Conservation (phyloP, 2,888 invertebrate species). For the Axea sp. region DNA sequence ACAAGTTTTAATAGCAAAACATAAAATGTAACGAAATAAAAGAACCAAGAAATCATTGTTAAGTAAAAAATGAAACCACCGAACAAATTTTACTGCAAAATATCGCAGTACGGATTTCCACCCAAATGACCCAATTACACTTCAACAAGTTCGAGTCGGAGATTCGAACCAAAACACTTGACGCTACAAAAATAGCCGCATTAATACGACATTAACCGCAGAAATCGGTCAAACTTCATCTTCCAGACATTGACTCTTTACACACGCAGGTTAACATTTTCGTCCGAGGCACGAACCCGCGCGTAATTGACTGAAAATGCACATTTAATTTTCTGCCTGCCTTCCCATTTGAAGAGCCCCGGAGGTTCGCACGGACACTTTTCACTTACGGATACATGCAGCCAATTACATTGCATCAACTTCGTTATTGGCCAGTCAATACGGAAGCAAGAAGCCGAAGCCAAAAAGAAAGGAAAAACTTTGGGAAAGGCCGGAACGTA, state of each 20-base stretch:
- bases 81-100: no score
- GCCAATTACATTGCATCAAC: slow-evolving; percentile 24
- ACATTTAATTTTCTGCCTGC: slow-evolving; percentile 48
- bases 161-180: background rate
- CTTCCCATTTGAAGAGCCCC: slow-evolving; percentile 11
- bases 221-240: slow-evolving; percentile 39
- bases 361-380: slow-evolving; percentile 20
- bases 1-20: no score
- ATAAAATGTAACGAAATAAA: no score
- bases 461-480: background rate
- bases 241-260: slow-evolving; percentile 32
- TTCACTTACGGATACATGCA: slow-evolving; percentile 11
- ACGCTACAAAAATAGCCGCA: background rate
- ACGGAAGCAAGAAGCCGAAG: slow-evolving; percentile 6
- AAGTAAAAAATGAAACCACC: no score
- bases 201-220: slow-evolving; percentile 1
- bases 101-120: no score
- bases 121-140: background rate
- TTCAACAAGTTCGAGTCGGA: slow-evolving; percentile 1
- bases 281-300: slow-evolving; percentile 17
- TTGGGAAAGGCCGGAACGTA: slow-evolving; percentile 60
- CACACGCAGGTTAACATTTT: slow-evolving; percentile 34
- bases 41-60: no score
- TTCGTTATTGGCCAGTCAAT: slow-evolving; percentile 24
- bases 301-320: slow-evolving; percentile 51